phyloP scores from a whole-genome alignment of 30 jellyfish, hydroid and myxozoan genomes.

The Aurelia coerulea region DNA sequence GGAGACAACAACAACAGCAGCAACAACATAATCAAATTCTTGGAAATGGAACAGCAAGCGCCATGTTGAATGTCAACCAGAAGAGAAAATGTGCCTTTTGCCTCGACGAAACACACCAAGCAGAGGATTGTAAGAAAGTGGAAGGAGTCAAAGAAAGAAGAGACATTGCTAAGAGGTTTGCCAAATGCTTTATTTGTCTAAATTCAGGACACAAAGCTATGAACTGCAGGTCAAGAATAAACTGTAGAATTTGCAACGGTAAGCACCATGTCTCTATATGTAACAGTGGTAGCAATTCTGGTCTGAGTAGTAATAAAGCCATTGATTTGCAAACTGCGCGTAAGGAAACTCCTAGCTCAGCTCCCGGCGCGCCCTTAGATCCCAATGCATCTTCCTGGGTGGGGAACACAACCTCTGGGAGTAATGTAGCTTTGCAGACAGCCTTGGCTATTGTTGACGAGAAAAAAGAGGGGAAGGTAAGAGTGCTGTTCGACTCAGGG shows the following conservation, averaged over 20 bases:
- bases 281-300: not conserved
- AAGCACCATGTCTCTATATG: conserved; percentile 21
- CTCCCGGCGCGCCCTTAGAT: not conserved
- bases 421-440: conserved; percentile 30
- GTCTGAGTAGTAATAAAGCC: not conserved
- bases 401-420: not conserved
- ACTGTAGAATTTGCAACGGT: conserved; percentile 1
- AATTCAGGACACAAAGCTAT: conserved; percentile 6
- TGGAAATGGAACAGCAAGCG: no score
- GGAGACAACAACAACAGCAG: no score
- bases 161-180: conserved; percentile 3
- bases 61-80: not conserved
- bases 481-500: conserved; percentile 23
- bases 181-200: conserved; percentile 4
- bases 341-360: not conserved
- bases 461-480: not conserved
- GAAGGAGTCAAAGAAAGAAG: not conserved
- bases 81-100: not conserved
- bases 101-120: not conserved
- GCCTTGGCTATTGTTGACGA: conserved; percentile 2
- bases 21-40: no score
- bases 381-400: not conserved
- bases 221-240: conserved; percentile 1
- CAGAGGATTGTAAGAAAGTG: not conserved
- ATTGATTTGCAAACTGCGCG: not conserved